These are phyloP conservation scores for Pollachius pollachius DNA, from an alignment of 2,113 vertebrate species.

Conservation along the genomic window DNA sequence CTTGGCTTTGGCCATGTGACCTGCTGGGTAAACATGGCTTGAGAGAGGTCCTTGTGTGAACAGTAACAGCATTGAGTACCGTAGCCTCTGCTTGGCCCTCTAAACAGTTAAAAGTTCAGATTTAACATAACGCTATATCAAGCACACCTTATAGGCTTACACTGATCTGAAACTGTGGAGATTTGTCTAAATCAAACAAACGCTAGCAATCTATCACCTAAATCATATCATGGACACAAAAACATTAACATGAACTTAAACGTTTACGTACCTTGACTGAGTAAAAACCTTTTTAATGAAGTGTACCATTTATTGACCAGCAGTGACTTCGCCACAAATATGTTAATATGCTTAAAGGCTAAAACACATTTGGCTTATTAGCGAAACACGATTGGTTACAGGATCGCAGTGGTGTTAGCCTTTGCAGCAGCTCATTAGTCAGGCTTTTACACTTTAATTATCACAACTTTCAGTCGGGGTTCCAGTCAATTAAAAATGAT, in stretches of 20 bases:
- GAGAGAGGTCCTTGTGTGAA: constrained; percentile 54
- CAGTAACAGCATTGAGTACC: constrained; percentile 64
- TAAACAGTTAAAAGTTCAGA: constrained; percentile 27
- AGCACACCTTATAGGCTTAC: no score
- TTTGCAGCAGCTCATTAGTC: constrained; percentile 65
- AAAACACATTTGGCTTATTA: constrained; percentile 54
- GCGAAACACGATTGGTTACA: constrained; percentile 36
- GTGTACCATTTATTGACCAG: constrained; percentile 7
- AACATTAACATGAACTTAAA: background rate
- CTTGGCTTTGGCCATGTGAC: constrained; percentile 61
- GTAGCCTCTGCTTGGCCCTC: constrained; percentile 38
- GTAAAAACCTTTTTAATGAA: background rate
- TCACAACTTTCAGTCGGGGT: constrained; percentile 51
- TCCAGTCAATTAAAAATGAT: constrained; percentile 85
- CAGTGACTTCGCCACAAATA: constrained; percentile 5
- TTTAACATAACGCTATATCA: no score
- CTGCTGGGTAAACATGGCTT: constrained; percentile 66
- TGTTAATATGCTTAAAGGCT: no score
- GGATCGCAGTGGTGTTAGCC: constrained; percentile 6
- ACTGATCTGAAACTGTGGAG: no score
- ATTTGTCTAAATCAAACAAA: no score
- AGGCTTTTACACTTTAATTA: constrained; percentile 70
- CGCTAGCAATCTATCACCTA: no score
- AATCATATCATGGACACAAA: background rate
- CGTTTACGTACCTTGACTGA: no score